Evolutionary conservation across 2,113 vertebrate species (phyloP).

Genomic region (Potamarius usumacintae): DNA sequence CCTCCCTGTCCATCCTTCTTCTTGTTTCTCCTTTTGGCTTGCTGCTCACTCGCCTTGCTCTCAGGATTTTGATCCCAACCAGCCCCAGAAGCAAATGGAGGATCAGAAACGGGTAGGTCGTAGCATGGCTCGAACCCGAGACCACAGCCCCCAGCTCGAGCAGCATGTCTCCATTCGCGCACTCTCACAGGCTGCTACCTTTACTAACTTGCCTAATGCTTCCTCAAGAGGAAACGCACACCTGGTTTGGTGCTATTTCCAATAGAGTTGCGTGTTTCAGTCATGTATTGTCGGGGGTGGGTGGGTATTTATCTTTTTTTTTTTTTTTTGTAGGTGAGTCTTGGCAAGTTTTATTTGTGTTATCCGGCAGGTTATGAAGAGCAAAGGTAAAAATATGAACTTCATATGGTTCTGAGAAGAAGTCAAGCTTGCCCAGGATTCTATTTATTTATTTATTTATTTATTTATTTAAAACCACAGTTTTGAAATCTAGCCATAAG

Average conservation of each 20-base stretch:
- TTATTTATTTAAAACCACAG: not conserved
- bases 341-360: not conserved
- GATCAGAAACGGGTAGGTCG: slow-evolving; percentile 97
- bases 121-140: not conserved
- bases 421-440: not conserved
- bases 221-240: slow-evolving; percentile 4
- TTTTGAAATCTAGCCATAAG: not conserved
- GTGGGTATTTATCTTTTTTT: not conserved
- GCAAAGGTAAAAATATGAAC: not conserved
- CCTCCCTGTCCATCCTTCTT: slow-evolving; percentile 12
- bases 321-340: not conserved
- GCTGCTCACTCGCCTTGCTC: slow-evolving; percentile 73
- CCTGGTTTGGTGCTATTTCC: not conserved
- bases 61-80: slow-evolving; percentile 94
- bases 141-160: not conserved
- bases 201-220: slow-evolving; percentile 45
- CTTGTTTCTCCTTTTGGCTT: slow-evolving; percentile 55
- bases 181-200: slow-evolving; percentile 31
- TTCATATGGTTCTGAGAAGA: not conserved
- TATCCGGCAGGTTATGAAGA: no score
- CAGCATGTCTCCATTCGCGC: slow-evolving; percentile 27
- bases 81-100: slow-evolving; percentile 94
- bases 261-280: not conserved
- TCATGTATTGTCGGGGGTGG: not conserved
- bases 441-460: no score